Conservation (phyloP, 2,888 invertebrate genomes). For the Mimumesa dahlbomi region DNA sequence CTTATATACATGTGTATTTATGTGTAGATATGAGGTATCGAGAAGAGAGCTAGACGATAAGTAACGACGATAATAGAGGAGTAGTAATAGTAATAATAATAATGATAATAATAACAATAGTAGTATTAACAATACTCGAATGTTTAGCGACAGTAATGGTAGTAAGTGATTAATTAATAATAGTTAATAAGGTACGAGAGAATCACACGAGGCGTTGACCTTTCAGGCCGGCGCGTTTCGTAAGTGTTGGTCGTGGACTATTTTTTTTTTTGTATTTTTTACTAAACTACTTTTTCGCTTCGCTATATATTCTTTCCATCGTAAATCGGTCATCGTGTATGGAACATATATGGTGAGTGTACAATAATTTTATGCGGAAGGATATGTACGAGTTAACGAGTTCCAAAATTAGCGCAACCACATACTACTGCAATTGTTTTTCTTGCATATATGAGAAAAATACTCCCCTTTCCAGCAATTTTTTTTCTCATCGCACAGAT, state of each 20-base stretch:
- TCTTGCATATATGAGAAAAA: too few species aligned
- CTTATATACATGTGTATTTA: conserved; percentile 5
- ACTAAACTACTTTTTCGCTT: conserved; percentile 34
- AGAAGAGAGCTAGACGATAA: too few species aligned
- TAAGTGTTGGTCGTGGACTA: conserved; percentile 61
- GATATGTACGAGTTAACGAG: too few species aligned
- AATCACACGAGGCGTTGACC: conserved; percentile 72
- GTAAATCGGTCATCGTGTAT: background rate
- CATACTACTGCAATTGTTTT: too few species aligned
- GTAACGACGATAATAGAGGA: conserved; percentile 3
- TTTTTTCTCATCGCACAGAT: too few species aligned
- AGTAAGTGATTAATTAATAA: conserved; percentile 36
- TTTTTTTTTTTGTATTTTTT: too few species aligned
- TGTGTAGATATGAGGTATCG: conserved; percentile 17
- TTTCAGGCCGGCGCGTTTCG: conserved; percentile 55
- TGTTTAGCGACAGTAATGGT: too few species aligned
- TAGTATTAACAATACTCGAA: conserved; percentile 32
- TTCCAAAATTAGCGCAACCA: too few species aligned
- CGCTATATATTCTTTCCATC: conserved; percentile 20
- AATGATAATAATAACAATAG: conserved; percentile 18
- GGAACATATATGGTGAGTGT: too few species aligned
- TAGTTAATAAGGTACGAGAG: conserved; percentile 74
- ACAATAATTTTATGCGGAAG: too few species aligned
- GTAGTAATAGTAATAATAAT: background rate
- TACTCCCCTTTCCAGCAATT: too few species aligned